Evolutionary conservation across 1,140 invertebrate species (phyloP), one percentile per base, ranked within the genome.

Genomic region (Sinella curviseta): DNA sequence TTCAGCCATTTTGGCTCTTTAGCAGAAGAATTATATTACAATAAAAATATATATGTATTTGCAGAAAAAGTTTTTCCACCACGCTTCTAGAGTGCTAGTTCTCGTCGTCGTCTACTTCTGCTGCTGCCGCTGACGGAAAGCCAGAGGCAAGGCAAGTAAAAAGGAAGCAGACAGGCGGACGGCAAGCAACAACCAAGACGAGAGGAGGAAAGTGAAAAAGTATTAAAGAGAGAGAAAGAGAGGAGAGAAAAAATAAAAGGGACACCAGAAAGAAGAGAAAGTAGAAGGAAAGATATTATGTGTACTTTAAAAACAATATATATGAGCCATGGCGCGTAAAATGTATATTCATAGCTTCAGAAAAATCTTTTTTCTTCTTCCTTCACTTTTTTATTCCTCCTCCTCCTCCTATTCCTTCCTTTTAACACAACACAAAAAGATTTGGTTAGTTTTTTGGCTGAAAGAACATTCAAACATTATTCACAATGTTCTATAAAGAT

Each of bases 361-460:
- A 8, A 60, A 60, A 60, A 60, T 60, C 55, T 14, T 24, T 14
- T n/a, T 60, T 60, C 55, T 60, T 60, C 55, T 3, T 48, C 55
- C 12, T 60, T 24, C 55, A 4, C 55, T 60, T 60, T 60, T 26
- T 60, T 24, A 26, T 24, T 60, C n/a, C n/a, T 60, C 4, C 39
- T n/a, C n/a, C 17, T 48, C 39, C 39, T 8, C 39, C 17, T 48
- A 17, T 48, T 8, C 17, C 39, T 17, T 8, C 4, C 17, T 60
- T 60, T 60, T n/a, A 60, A 60, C 55, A 60, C 55, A 60, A 60
- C 55, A n/a, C 3, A 60, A 12, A 60, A 60, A 60, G 55, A 60
- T 60, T 60, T 60, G 55, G 55, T 60, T 60, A 60, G 55, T 60
- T 60, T 60, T n/a, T 60, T 60, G 55, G 8, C 55, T 60, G 14